Evolutionary conservation across 1,140 invertebrate genomes (phyloP).

Genomic region (Trichonephila clavata): DNA sequence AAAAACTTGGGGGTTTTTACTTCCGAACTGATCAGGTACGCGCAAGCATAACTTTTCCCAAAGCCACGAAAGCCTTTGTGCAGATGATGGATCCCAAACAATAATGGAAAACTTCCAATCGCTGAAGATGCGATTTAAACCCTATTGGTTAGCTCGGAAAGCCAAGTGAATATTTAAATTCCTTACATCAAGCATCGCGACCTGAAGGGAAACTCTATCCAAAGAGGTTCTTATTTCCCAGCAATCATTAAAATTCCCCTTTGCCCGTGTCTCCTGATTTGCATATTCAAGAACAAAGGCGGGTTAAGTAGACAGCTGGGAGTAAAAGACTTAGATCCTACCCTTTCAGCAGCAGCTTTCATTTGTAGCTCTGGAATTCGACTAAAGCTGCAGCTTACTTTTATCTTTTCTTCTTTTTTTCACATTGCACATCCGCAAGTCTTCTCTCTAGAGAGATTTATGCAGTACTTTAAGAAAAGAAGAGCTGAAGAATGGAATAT

Average conservation of each 20-base stretch:
- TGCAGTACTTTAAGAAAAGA: constrained; percentile 74
- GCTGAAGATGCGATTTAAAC: constrained; percentile 74
- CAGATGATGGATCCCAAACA: constrained; percentile 62
- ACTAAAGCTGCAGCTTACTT: constrained; percentile 66
- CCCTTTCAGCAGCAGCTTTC: constrained; percentile 71
- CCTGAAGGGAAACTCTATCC: constrained; percentile 59
- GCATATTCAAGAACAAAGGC: constrained; percentile 76
- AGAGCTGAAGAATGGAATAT: constrained; percentile 74
- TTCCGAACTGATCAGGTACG: constrained; percentile 9
- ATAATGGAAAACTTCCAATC: constrained; percentile 71
- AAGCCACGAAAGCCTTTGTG: constrained; percentile 51
- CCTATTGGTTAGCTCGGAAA: constrained; percentile 71
- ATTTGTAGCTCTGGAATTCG: constrained; percentile 74
- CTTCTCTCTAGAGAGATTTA: constrained; percentile 65
- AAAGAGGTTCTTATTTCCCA: constrained; percentile 73
- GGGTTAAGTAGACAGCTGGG: constrained; percentile 75
- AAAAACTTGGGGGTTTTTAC: constrained; percentile 2
- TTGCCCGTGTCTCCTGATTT: constrained; percentile 71
- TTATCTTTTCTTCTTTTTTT: constrained; percentile 48
- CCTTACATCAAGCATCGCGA: constrained; percentile 70
- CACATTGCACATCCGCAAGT: constrained; percentile 47
- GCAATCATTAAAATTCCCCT: constrained; percentile 76
- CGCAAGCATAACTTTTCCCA: neutral
- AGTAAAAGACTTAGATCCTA: constrained; percentile 71
- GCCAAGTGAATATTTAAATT: constrained; percentile 76